Evolutionary conservation across 2,113 vertebrate genomes (phyloP).

Genomic region (Prinia subflava): DNA sequence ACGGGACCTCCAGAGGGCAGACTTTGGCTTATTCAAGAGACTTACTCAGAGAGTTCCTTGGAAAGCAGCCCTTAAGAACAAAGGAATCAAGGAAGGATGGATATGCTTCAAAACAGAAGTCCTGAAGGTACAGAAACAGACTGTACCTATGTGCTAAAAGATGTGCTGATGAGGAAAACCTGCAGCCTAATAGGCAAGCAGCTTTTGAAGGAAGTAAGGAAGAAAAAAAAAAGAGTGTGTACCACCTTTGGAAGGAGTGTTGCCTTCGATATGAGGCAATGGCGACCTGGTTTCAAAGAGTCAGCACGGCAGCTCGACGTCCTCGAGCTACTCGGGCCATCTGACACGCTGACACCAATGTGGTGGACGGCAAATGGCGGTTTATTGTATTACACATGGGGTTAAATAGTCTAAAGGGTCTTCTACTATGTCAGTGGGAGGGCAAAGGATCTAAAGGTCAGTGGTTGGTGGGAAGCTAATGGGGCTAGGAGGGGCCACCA

Average conservation of each 20-base stretch:
- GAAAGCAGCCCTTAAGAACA: not conserved
- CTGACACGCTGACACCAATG: too few species aligned
- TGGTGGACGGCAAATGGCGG: too few species aligned
- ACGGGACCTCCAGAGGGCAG: not conserved
- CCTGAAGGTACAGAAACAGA: not conserved
- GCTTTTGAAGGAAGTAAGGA: not conserved
- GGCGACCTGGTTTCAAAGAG: too few species aligned
- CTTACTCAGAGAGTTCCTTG: not conserved
- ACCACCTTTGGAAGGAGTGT: not conserved
- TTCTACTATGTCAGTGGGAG: too few species aligned
- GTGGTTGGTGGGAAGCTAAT: too few species aligned
- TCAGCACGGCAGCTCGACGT: too few species aligned
- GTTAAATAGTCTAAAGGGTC: too few species aligned
- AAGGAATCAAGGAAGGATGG: not conserved
- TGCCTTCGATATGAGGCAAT: too few species aligned
- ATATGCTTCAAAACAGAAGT: not conserved
- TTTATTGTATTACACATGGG: too few species aligned
- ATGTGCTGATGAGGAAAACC: accelerated
- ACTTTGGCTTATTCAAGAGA: not conserved
- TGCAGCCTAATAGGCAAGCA: not conserved
- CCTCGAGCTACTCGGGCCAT: too few species aligned
- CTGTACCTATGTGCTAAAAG: not conserved
- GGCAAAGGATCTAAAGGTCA: too few species aligned
- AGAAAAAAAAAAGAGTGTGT: not conserved
- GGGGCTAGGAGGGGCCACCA: too few species aligned